Evolutionary conservation across 2,797 vertebrate species (phyloP).

Genomic region (Picus viridis): DNA sequence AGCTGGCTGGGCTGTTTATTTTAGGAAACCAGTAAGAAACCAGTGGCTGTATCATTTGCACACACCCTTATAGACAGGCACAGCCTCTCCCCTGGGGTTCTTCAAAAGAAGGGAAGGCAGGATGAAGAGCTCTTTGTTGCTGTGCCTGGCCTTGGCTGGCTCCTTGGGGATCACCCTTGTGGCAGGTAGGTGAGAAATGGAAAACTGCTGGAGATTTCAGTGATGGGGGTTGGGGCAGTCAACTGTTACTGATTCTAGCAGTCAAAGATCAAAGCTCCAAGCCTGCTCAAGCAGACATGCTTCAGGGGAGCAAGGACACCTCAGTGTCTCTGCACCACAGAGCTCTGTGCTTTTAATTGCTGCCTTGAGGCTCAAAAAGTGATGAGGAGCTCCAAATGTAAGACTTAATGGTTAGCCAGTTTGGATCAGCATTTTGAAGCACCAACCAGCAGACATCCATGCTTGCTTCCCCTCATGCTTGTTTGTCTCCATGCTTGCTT

Average conservation of each 20-base stretch:
- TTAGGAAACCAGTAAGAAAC: slow-evolving; percentile 76
- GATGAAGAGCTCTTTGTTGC: slow-evolving; percentile 74
- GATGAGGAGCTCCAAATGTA: background rate
- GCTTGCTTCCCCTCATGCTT: background rate
- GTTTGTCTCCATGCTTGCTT: background rate
- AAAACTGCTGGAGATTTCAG: background rate
- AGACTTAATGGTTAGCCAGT: background rate
- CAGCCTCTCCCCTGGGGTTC: slow-evolving; percentile 18
- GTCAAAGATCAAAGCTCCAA: background rate
- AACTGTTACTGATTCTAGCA: background rate
- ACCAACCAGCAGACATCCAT: rapidly evolving
- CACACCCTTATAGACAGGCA: slow-evolving; percentile 63
- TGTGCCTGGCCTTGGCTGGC: slow-evolving; percentile 45
- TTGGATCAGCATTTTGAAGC: background rate
- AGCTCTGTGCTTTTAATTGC: background rate
- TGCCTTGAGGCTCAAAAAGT: background rate
- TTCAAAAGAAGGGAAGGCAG: slow-evolving; percentile 69
- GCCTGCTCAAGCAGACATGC: background rate
- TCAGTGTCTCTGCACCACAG: background rate
- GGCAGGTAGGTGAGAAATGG: slow-evolving; percentile 74
- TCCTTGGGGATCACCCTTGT: slow-evolving; percentile 65
- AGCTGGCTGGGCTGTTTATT: slow-evolving; percentile 60
- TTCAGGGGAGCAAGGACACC: background rate
- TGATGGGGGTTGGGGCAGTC: background rate
- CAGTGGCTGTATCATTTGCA: slow-evolving; percentile 61